A percentile compares a stretch with the other conserved stretches of the same genome.
Conservation (phyloP, 2,888 invertebrate species). For the Trissonchulus sp. region DNA sequence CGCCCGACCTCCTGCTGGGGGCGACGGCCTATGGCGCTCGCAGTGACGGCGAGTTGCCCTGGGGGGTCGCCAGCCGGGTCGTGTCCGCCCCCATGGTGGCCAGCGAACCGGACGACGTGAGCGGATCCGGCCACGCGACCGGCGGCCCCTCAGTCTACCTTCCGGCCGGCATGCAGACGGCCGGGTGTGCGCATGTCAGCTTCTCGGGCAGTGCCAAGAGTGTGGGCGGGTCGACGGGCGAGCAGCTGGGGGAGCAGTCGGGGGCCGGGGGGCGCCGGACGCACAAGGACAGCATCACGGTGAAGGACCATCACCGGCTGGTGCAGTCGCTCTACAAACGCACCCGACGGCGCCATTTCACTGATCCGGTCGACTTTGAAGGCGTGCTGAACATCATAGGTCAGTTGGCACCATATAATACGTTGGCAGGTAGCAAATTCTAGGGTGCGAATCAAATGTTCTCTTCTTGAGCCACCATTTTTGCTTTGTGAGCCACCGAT, state of each 20-base stretch:
- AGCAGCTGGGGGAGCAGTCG: no score
- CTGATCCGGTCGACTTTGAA: slow-evolving; percentile 52
- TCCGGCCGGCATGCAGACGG: no score
- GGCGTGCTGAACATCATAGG: slow-evolving; percentile 50
- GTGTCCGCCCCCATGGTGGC: no score
- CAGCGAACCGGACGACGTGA: not conserved
- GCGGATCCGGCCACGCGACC: not conserved
- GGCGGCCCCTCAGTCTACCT: no score
- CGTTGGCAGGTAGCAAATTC: not conserved
- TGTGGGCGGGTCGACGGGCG: not conserved
- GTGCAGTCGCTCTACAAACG: slow-evolving; percentile 25
- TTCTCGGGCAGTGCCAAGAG: not conserved
- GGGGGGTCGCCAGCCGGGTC: no score
- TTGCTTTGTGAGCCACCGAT: no score
- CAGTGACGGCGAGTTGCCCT: no score
- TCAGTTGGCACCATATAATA: not conserved
- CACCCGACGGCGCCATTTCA: slow-evolving; percentile 40
- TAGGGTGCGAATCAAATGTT: no score
- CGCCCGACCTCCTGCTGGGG: no score
- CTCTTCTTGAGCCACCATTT: no score
- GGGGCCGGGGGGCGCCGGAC: not conserved
- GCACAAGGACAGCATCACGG: slow-evolving; percentile 26
- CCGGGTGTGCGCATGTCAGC: no score
- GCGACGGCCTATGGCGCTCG: no score
- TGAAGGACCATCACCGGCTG: slow-evolving; percentile 27